phyloP scores from a whole-genome alignment of 2,888 invertebrate species.

The Machimus rusticus region DNA sequence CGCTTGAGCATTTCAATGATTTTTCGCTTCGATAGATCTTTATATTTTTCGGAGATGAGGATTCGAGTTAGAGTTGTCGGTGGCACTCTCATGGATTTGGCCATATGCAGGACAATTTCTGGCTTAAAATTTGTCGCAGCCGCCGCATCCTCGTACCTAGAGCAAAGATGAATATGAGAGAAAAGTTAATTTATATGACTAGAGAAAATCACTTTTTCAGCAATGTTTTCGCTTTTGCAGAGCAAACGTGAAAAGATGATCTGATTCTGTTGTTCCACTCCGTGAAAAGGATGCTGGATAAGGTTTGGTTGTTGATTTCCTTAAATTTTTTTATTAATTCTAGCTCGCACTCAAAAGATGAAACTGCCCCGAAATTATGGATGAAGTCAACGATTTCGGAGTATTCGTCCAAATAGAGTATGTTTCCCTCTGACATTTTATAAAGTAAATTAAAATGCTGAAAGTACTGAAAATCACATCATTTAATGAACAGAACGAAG shows the following conservation, averaged over 20 bases:
- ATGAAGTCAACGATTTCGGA: constrained; percentile 63
- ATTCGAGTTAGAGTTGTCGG: constrained; percentile 57
- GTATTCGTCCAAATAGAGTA: constrained; percentile 64
- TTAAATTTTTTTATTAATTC: constrained; percentile 68
- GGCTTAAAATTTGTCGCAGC: neutral
- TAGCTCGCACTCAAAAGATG: constrained; percentile 68
- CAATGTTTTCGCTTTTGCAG: constrained; percentile 67
- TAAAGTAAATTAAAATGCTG: neutral
- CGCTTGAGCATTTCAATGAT: constrained; percentile 56
- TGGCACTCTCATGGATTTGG: constrained; percentile 49
- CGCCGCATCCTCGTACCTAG: neutral
- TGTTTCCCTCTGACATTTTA: neutral
- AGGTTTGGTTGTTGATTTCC: constrained; percentile 67
- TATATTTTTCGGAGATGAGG: constrained; percentile 57
- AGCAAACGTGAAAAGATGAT: constrained; percentile 68
- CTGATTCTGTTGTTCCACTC: constrained; percentile 73
- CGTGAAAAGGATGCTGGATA: constrained; percentile 75
- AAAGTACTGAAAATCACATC: neutral
- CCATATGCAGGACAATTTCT: neutral
- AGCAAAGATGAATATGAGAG: no score
- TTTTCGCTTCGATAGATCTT: constrained; percentile 52
- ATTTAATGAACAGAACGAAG: neutral
- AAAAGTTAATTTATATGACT: no score
- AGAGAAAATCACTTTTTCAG: constrained; percentile 61
- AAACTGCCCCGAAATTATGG: constrained; percentile 66